These are phyloP conservation scores for Heliconius hortense DNA, from an alignment of 2,888 invertebrate genomes.

Conservation along the genomic window DNA sequence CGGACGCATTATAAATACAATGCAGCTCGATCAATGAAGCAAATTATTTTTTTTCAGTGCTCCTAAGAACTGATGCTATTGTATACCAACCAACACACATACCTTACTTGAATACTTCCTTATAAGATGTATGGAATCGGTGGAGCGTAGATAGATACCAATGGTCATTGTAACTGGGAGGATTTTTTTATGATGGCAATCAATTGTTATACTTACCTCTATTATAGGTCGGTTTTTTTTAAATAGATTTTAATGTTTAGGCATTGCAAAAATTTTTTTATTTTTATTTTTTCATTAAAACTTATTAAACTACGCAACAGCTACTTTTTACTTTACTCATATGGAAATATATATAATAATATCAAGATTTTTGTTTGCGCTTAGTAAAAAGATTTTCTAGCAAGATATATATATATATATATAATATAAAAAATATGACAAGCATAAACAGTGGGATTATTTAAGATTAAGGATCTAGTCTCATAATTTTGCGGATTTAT, in stretches of 20 bases:
- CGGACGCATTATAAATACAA: slow-evolving; percentile 27
- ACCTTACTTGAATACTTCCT: slow-evolving; percentile 34
- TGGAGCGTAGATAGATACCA: slow-evolving; percentile 20
- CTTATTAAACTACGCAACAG: too few relatives aligned
- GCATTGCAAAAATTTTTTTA: not conserved
- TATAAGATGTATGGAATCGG: slow-evolving; percentile 18
- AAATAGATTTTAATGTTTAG: not conserved
- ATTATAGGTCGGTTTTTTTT: not conserved
- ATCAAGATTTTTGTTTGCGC: not conserved
- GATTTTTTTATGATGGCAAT: slow-evolving; percentile 1
- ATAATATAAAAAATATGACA: slow-evolving; percentile 1
- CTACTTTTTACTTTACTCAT: too few relatives aligned
- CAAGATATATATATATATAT: not conserved
- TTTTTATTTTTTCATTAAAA: not conserved
- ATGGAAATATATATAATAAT: too few relatives aligned
- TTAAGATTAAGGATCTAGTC: slow-evolving; percentile 21
- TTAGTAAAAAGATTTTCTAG: not conserved
- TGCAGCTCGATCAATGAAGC: slow-evolving; percentile 36
- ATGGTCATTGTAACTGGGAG: slow-evolving; percentile 12
- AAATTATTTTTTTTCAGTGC: slow-evolving; percentile 35
- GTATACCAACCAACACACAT: not conserved
- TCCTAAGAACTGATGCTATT: slow-evolving; percentile 35
- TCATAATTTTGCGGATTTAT: slow-evolving; percentile 20
- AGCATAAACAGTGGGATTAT: slow-evolving; percentile 16
- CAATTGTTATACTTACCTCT: not conserved